Percentiles rank a stretch among this genome's conserved stretches.
Conservation (phyloP, 2,888 invertebrate genomes). For the Epistrophe eligans region DNA sequence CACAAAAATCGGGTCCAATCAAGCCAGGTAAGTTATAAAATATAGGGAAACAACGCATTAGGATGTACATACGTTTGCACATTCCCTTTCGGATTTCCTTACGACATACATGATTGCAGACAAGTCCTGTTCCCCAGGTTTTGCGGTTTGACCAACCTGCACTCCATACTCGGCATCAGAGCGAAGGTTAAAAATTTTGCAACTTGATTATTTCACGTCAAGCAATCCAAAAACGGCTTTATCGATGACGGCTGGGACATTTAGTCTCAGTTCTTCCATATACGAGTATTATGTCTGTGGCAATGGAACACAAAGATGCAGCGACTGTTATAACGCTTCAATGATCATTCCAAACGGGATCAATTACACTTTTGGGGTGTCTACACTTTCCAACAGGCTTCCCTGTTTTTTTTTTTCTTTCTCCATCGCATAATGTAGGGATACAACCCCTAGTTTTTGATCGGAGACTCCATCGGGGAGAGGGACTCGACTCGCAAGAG, state of each 20-base stretch:
- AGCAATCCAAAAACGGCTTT: constrained; percentile 48
- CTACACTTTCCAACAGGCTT: constrained; percentile 70
- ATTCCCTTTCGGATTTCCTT: constrained; percentile 73
- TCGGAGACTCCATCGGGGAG: constrained; percentile 39
- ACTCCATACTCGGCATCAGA: constrained; percentile 25
- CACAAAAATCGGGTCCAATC: constrained; percentile 51
- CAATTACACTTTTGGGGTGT: constrained; percentile 73
- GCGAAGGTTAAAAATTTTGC: constrained; percentile 68
- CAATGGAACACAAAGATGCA: constrained; percentile 58
- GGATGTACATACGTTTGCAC: constrained; percentile 63
- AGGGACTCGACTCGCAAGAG: constrained; percentile 42
- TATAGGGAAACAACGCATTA: constrained; percentile 54
- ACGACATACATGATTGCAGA: constrained; percentile 59
- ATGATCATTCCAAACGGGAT: constrained; percentile 70
- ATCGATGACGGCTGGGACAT: constrained; percentile 63
- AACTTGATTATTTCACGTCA: constrained; percentile 56
- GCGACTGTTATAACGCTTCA: constrained; percentile 69
- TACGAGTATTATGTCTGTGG: not conserved
- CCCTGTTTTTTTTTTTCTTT: constrained; percentile 46
- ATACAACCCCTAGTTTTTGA: constrained; percentile 52
- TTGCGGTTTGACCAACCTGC: constrained; percentile 67
- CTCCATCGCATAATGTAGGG: constrained; percentile 31
- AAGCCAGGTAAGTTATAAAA: not conserved
- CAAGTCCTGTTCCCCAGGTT: constrained; percentile 68
- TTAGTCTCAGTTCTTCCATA: constrained; percentile 25